These are phyloP conservation scores for Peribatodes rhomboidaria DNA, from an alignment of 2,888 invertebrate species.

Conservation along the genomic window DNA sequence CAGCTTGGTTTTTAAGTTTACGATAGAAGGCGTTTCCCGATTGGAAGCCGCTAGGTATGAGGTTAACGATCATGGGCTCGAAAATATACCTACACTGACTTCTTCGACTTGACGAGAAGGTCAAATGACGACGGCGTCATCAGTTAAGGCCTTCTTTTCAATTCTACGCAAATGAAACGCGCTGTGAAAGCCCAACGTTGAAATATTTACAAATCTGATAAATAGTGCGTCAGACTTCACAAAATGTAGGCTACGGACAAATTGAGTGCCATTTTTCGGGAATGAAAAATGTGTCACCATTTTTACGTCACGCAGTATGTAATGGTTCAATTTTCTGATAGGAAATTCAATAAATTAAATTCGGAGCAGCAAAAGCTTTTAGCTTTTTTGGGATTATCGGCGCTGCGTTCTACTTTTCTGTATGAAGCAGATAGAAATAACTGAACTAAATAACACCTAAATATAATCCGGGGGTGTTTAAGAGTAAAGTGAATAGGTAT, in stretches of 20 bases:
- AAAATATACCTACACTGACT: too few species aligned
- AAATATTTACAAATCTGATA: background rate
- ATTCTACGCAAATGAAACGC: too few species aligned
- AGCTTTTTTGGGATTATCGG: slow-evolving; percentile 6
- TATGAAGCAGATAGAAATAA: background rate
- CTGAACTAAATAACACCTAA: background rate
- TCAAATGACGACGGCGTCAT: too few species aligned
- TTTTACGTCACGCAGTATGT: slow-evolving; percentile 6
- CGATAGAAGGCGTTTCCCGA: too few species aligned
- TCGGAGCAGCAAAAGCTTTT: slow-evolving; percentile 13
- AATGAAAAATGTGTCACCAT: slow-evolving; percentile 15
- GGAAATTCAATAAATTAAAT: slow-evolving; percentile 23
- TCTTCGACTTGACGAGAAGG: too few species aligned
- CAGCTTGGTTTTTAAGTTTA: too few species aligned
- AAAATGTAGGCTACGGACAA: slow-evolving; percentile 1
- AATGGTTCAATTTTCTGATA: slow-evolving; percentile 22
- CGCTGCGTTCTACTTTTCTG: background rate
- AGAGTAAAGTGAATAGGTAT: too few species aligned
- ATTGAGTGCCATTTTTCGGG: slow-evolving; percentile 6
- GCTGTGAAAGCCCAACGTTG: too few species aligned
- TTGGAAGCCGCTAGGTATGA: too few species aligned
- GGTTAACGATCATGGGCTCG: too few species aligned
- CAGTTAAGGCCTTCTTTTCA: too few species aligned
- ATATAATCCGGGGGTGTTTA: too few species aligned
- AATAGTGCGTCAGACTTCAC: background rate